Conservation (phyloP, 2,888 invertebrate species). For the Platycheirus rosarum region DNA sequence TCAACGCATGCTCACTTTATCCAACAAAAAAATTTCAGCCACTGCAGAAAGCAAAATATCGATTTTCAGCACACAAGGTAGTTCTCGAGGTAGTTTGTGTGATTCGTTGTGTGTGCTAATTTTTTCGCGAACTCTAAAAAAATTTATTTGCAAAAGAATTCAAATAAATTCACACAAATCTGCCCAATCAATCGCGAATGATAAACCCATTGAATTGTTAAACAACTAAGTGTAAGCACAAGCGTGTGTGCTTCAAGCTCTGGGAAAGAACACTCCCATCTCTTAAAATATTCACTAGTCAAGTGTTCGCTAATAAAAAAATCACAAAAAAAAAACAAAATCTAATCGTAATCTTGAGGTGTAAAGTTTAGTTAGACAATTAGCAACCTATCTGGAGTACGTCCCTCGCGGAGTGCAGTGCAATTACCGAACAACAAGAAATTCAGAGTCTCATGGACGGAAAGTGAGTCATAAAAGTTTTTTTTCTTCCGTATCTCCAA, state of each 20-base stretch:
- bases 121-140: slow-evolving; percentile 58
- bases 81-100: slow-evolving; percentile 73
- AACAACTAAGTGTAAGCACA: slow-evolving; percentile 20
- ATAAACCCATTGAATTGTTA: slow-evolving; percentile 46
- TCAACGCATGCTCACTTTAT: slow-evolving; percentile 68
- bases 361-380: slow-evolving; percentile 51
- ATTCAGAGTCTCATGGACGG: slow-evolving; percentile 58
- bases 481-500: slow-evolving; percentile 44
- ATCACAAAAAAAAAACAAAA: slow-evolving; percentile 21
- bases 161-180: slow-evolving; percentile 36
- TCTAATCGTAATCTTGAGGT: slow-evolving; percentile 60
- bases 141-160: slow-evolving; percentile 42
- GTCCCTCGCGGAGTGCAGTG: slow-evolving; percentile 63
- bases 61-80: slow-evolving; percentile 71
- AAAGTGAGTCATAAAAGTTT: slow-evolving; percentile 69
- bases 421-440: slow-evolving; percentile 56
- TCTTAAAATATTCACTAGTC: slow-evolving; percentile 22
- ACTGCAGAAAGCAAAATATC: slow-evolving; percentile 74
- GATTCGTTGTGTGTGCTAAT: slow-evolving; percentile 70
- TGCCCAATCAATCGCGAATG: slow-evolving; percentile 55
- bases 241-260: slow-evolving; percentile 54
- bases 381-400: slow-evolving; percentile 51
- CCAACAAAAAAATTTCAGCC: slow-evolving; percentile 56
- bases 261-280: slow-evolving; percentile 59
- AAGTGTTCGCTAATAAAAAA: slow-evolving; percentile 55